phyloP scores from a whole-genome alignment of 2,888 invertebrate genomes.

The Piscicola geometra region DNA sequence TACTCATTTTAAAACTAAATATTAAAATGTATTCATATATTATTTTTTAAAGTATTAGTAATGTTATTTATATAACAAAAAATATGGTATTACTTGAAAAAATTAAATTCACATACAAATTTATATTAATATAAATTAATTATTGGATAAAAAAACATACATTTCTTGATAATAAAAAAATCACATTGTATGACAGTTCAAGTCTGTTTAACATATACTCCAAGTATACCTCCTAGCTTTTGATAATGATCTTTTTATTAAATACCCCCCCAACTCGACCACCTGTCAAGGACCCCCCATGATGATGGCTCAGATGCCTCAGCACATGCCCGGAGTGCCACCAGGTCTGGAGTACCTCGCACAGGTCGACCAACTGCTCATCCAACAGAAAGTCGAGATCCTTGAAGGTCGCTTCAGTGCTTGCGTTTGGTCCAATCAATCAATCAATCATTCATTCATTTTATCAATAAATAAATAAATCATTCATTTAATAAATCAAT shows the following conservation, averaged over 20 bases:
- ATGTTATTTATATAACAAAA: neutral
- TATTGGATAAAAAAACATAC: neutral
- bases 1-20: neutral
- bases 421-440: too few species aligned
- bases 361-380: conserved; percentile 54
- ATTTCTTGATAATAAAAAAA: neutral
- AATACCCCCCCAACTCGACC: too few species aligned
- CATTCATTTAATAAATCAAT: too few species aligned
- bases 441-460: neutral
- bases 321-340: conserved; percentile 48
- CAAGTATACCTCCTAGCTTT: too few species aligned
- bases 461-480: neutral
- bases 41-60: too few species aligned
- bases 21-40: neutral
- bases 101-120: neutral
- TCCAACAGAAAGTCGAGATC: conserved; percentile 56
- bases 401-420: conserved; percentile 49
- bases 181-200: too few species aligned
- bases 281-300: conserved; percentile 25
- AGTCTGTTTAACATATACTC: too few species aligned
- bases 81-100: neutral
- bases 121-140: neutral
- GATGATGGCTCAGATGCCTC: conserved; percentile 46
- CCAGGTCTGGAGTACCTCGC: conserved; percentile 55
- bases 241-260: too few species aligned